Base-by-base conservation (phyloP, 2,113 vertebrate species). In the Channa maculata region DNA sequence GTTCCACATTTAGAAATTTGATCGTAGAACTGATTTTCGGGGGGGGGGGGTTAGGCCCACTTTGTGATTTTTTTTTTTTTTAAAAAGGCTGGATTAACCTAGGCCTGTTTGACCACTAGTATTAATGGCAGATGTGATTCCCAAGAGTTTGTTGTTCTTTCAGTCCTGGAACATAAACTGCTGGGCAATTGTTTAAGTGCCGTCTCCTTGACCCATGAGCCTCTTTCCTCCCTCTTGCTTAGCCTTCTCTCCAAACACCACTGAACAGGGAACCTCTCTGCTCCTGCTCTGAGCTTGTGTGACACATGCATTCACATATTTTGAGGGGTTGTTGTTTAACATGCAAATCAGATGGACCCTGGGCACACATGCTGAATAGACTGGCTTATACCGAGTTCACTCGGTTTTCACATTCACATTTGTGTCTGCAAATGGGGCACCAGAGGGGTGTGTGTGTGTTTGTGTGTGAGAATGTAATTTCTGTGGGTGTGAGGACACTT, bases 311-410 rank as follows among this genome's bases (percentile, higher is more conserved):
- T 83, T 87, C 79, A 79, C 65, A 57, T 74, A 62, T 55, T 74
- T 71, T 71, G 82, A 82, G 64, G 77, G 77, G 63, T 67, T 13
- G 24, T 70, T 1, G 4, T 62, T 87, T 88, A 70, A 84, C 65
- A 83, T 91, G 88, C 65, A 79, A 79, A 90, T 89, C 38, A 75
- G 72, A 48, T 48, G 37, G 58, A 77, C 55, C 45, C 71, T 9
- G 8, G 46, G 71, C 15, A 39, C 36, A 50, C 34, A 65, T 34
- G 52, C 54, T 63, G 39, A 84, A 82, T 58, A 44, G 62, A 8
- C 65, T 15, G 14, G 43, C 12, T 61, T 55, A 45, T 5, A 46
- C 43, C 50, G 14, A 4, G 15, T 57, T 51, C 46, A 36, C 60
- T 37, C 54, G 38, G 62, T 41, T 79, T 68, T 62, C 5, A 71